These are phyloP conservation scores for Rhynchomys soricoides DNA, from an alignment of 2,113 vertebrate species.

Conservation along the genomic window DNA sequence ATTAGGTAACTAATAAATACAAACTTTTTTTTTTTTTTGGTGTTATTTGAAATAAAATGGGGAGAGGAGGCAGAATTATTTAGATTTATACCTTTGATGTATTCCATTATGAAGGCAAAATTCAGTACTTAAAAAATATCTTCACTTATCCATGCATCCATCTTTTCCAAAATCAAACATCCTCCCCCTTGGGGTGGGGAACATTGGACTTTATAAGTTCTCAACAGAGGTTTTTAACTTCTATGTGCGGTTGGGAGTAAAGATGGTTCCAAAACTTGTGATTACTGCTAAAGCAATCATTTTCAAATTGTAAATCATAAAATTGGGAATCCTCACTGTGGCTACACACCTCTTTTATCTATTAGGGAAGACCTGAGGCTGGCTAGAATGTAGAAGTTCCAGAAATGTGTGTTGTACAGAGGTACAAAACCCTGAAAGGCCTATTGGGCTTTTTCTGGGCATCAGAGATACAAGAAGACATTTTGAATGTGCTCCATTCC, in stretches of 20 bases:
- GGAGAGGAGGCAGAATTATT: too few relatives aligned
- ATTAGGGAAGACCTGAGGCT: neutral
- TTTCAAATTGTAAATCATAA: neutral
- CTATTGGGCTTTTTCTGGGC: neutral
- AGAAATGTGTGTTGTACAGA: neutral
- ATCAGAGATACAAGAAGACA: neutral
- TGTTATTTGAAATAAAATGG: conserved; percentile 29
- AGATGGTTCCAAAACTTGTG: neutral
- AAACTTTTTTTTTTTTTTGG: conserved; percentile 52
- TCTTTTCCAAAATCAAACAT: neutral
- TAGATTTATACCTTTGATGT: neutral
- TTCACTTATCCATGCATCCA: neutral
- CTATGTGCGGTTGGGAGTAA: neutral
- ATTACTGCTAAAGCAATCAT: neutral
- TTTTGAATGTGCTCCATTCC: neutral
- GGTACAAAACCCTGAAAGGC: neutral
- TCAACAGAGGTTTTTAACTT: conserved; percentile 48
- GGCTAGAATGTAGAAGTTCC: neutral
- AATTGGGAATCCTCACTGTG: neutral
- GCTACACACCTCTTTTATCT: neutral
- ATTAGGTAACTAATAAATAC: conserved; percentile 40
- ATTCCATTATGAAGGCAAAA: conserved; percentile 44
- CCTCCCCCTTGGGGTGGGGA: neutral
- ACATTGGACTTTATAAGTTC: neutral
- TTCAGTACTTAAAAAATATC: conserved; percentile 1